Conservation (phyloP, 2,888 invertebrate genomes). For the Tenthredo livida region DNA sequence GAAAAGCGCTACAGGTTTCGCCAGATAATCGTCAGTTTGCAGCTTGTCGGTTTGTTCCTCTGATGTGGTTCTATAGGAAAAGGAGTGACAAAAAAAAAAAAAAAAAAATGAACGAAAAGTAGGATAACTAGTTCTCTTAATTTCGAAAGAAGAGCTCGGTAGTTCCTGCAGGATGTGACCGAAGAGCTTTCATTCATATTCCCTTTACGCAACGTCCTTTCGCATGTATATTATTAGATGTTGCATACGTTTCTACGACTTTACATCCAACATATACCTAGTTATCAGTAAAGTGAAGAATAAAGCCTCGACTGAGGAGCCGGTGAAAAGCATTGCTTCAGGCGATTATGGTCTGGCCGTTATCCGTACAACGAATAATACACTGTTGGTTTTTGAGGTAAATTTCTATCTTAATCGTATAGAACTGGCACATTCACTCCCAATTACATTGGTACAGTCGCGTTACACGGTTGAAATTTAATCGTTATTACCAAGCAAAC, state of each 20-base stretch:
- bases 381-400: slow-evolving; percentile 25
- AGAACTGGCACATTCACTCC: slow-evolving; percentile 37
- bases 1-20: slow-evolving; percentile 46
- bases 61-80: background rate
- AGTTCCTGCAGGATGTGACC: background rate
- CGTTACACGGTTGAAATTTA: slow-evolving; percentile 41
- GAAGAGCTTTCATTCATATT: background rate
- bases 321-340: background rate
- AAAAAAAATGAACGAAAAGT: background rate
- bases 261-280: background rate
- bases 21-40: slow-evolving; percentile 17
- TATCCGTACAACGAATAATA: slow-evolving; percentile 20
- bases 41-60: background rate
- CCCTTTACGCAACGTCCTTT: background rate
- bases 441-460: slow-evolving; percentile 39
- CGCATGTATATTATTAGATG: background rate
- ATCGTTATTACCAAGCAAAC: slow-evolving; percentile 49
- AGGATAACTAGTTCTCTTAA: background rate
- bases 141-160: background rate
- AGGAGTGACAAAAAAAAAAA: background rate
- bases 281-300: background rate
- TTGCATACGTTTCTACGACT: background rate
- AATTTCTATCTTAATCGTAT: slow-evolving; percentile 40
- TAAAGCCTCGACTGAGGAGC: background rate
- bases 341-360: background rate